A percentile compares a stretch with the other conserved stretches of the same genome.
Evolutionary conservation across 2,113 vertebrate genomes (phyloP).

Genomic region (Chloropsis cyanopogon): DNA sequence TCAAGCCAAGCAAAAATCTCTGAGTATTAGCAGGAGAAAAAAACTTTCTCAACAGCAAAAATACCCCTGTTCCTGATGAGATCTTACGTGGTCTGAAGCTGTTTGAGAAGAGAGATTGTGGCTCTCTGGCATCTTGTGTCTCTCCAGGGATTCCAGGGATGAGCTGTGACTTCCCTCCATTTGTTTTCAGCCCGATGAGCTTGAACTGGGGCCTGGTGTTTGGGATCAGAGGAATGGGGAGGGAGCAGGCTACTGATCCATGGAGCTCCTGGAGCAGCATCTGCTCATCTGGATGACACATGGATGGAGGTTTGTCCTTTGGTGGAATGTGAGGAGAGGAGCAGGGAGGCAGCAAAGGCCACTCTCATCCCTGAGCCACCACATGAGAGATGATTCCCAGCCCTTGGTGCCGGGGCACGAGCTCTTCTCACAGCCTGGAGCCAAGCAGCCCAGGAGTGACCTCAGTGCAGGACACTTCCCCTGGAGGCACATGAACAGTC

Average conservation of each 20-base stretch:
- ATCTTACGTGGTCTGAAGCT: neutral
- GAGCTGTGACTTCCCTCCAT: neutral
- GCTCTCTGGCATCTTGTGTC: neutral
- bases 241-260: slow-evolving; percentile 35
- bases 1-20: neutral
- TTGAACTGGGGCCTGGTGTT: neutral
- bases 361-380: neutral
- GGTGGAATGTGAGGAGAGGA: slow-evolving; percentile 1
- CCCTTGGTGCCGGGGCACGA: neutral
- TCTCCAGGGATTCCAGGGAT: neutral
- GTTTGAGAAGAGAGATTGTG: neutral
- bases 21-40: neutral
- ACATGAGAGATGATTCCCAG: neutral
- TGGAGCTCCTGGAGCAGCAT: slow-evolving; percentile 40
- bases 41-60: neutral
- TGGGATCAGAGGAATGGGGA: slow-evolving; percentile 40
- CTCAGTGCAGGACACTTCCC: neutral
- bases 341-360: slow-evolving; percentile 21
- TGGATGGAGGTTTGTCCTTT: slow-evolving; percentile 15
- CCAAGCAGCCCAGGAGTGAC: neutral
- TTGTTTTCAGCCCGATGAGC: neutral
- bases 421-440: neutral
- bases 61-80: neutral
- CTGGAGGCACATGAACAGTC: neutral
- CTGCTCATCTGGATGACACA: slow-evolving; percentile 58